These are phyloP conservation scores for Xestoiulus laeticollis DNA, from an alignment of 2,888 invertebrate genomes.

Conservation along the genomic window DNA sequence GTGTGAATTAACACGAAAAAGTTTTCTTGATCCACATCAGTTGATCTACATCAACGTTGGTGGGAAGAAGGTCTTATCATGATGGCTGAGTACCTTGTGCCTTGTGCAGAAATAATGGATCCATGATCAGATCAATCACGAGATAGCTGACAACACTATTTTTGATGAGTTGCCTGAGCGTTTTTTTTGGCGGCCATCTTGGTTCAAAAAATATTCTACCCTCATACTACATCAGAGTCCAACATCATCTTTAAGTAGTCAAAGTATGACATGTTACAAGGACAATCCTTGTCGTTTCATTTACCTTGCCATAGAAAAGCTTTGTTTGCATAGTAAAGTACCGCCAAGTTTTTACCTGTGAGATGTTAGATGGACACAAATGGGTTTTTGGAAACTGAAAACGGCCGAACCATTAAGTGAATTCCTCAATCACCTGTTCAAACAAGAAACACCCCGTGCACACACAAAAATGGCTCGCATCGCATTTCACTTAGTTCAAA, in stretches of 20 bases:
- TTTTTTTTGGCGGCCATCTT: no score
- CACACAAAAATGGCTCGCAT: constrained; percentile 11
- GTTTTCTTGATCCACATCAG: no score
- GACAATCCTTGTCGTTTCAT: neutral
- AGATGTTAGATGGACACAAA: neutral
- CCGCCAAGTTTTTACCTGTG: constrained; percentile 2
- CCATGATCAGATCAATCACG: no score
- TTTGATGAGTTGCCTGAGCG: no score
- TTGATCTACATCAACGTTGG: no score
- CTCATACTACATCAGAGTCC: neutral
- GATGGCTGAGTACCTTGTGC: no score
- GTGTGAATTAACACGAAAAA: no score
- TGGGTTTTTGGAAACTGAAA: constrained; percentile 1
- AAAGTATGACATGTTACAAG: neutral
- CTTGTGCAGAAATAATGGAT: no score
- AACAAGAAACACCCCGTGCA: constrained; percentile 23
- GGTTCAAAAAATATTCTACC: no score
- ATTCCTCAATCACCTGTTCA: constrained; percentile 28
- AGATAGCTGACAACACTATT: no score
- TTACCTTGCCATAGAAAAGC: neutral
- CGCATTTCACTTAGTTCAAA: constrained; percentile 1
- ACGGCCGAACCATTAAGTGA: constrained; percentile 7
- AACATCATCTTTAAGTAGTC: neutral
- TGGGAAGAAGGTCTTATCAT: no score
- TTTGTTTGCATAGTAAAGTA: constrained; percentile 13